Evolutionary conservation across 2,113 vertebrate species (phyloP), one percentile per base, ranked within the genome.

Genomic region (Zonotrichia leucophrys): DNA sequence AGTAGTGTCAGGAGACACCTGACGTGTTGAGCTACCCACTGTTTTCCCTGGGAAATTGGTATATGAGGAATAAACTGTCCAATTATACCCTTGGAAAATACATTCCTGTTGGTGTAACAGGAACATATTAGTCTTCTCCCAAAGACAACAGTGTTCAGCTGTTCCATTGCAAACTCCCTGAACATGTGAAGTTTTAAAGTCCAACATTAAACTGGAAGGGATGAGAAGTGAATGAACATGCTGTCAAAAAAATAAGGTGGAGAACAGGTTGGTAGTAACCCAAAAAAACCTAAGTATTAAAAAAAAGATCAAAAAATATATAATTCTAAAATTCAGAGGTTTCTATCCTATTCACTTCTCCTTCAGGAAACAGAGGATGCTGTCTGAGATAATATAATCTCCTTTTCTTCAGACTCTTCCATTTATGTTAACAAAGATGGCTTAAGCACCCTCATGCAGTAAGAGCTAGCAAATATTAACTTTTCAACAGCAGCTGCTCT

Each of bases 381-480:
- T 87, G 18, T n/a, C 50, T 83, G 46, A 70, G 23, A 83, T 47
- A 79, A 59, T 17, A 64, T 31, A 2, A 68, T 60, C 93, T 85
- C 37, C 24, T 10, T 33, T 67, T 66, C 87, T 95, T 47, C 41
- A 82, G 35, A 50, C 7, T 44, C 20, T 87, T 33, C 24, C 33
- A 8, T 72, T 75, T 79, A 30, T 30, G 25, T 90, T 85, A 88
- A 85, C 37, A 76, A 64, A 92, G 49, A 44, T 69, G 52, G 37
- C 28, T 94, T 94, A 88, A 92, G 49, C 83, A 74, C 50, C 22
- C 42, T 92, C 50, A 70, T 50, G 72, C 25, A 63, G 47, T 70
- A 74, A 92, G 64, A 75, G 33, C 25, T 86, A 83, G 64, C 80
- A 89, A 95, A 92, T 92, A 70, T 28, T 84, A 93, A 63, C 73